Conservation (phyloP, 2,113 vertebrate genomes). For the Callipepla californica region DNA sequence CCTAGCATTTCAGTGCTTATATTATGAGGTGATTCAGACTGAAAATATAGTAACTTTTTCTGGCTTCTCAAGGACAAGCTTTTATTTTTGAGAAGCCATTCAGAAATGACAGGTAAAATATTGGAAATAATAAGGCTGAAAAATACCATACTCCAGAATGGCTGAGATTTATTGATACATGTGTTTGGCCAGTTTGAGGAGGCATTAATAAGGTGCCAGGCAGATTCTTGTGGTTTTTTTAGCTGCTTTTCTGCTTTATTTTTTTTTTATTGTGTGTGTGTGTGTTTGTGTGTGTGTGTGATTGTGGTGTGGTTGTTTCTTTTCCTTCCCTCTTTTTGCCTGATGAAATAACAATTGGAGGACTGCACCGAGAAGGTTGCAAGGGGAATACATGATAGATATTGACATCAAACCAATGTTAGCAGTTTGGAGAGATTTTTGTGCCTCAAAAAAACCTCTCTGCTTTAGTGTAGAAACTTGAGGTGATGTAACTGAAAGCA, state of each 20-base stretch:
- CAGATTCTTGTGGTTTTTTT: background rate
- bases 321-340: background rate
- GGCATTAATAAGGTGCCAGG: constrained; percentile 15
- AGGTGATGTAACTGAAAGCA: background rate
- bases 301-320: background rate
- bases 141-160: constrained; percentile 38
- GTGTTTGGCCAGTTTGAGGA: constrained; percentile 20
- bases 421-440: background rate
- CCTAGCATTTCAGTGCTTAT: constrained; percentile 71
- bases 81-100: constrained; percentile 59
- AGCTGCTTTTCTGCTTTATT: background rate
- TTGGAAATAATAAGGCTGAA: constrained; percentile 63
- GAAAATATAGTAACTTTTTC: constrained; percentile 77
- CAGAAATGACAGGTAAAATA: constrained; percentile 67
- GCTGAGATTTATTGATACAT: constrained; percentile 19
- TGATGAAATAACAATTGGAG: background rate
- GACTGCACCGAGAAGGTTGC: background rate
- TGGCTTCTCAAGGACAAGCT: constrained; percentile 77
- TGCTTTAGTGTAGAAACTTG: background rate
- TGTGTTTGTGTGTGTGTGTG: no score
- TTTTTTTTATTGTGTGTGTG: no score
- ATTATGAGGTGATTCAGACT: constrained; percentile 63
- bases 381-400: background rate
- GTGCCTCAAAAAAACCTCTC: background rate
- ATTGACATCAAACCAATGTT: background rate